phyloP scores from a whole-genome alignment of 2,888 invertebrate genomes.

The Dryobotodes eremita region DNA sequence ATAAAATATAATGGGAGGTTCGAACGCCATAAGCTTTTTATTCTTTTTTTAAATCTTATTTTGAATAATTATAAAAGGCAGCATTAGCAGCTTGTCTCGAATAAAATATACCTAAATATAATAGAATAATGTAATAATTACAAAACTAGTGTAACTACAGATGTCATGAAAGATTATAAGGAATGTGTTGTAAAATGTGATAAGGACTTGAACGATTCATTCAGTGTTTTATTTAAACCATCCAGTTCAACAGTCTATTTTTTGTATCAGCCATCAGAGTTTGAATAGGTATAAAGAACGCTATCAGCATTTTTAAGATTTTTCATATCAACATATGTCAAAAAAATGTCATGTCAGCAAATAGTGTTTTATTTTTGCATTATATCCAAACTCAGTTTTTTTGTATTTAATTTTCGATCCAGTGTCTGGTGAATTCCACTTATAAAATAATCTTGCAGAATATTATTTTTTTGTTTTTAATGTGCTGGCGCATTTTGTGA shows the following conservation, averaged over 20 bases:
- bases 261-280: no score
- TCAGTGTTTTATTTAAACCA: neutral
- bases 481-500: conserved; percentile 15
- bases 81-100: conserved; percentile 44
- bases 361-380: neutral
- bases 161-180: conserved; percentile 40
- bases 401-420: neutral
- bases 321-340: no score
- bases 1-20: conserved; percentile 34
- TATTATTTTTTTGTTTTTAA: neutral
- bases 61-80: conserved; percentile 25
- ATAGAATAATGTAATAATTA: conserved; percentile 44
- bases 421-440: neutral
- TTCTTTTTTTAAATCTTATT: conserved; percentile 9
- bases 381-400: conserved; percentile 2
- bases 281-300: no score
- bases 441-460: neutral
- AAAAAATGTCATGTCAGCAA: neutral
- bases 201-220: conserved; percentile 28
- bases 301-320: no score
- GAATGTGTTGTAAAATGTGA: conserved; percentile 32
- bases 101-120: conserved; percentile 35
- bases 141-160: conserved; percentile 55
- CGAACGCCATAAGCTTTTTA: conserved; percentile 52
- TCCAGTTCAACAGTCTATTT: no score